Evolutionary conservation across 30 jellyfish, hydroid and myxozoan species (phyloP).

Genomic region (Haliclystus octoradiatus): DNA sequence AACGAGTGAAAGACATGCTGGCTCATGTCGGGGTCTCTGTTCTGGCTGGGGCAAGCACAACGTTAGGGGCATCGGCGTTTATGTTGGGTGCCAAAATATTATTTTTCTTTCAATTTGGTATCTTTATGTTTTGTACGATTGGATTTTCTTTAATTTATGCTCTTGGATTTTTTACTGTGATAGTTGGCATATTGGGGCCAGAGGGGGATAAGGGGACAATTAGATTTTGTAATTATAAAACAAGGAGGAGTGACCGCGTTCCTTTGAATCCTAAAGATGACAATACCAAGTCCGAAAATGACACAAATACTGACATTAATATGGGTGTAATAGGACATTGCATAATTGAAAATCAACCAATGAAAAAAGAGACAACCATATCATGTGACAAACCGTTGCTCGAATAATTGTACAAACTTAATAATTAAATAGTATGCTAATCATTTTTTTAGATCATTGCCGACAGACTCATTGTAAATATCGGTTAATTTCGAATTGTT

Average conservation of each 20-base stretch:
- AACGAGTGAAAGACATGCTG: conserved; percentile 77
- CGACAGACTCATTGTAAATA: too few species aligned
- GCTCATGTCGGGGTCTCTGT: conserved; percentile 88
- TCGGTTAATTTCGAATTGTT: too few species aligned
- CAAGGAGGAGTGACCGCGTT: background rate
- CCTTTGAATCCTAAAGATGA: background rate
- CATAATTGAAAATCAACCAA: too few species aligned
- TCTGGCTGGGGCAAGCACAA: conserved; percentile 90
- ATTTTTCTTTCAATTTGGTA: conserved; percentile 86
- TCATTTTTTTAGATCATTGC: too few species aligned
- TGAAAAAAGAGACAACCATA: too few species aligned
- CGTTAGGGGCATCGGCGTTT: conserved; percentile 92
- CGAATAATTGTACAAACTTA: too few species aligned
- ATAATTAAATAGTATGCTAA: too few species aligned
- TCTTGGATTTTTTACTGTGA: conserved; percentile 59
- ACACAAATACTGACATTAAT: too few species aligned
- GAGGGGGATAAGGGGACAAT: conserved; percentile 83
- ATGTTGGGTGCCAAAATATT: conserved; percentile 84
- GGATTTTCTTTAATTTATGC: conserved; percentile 85
- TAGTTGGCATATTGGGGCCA: conserved; percentile 80
- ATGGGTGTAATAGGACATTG: too few species aligned
- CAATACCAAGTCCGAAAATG: background rate
- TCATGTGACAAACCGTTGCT: too few species aligned
- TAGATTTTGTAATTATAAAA: background rate
- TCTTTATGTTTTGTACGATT: conserved; percentile 87